Conservation (phyloP, 2,888 invertebrate species). For the Sphaerophoria rueppellii region DNA sequence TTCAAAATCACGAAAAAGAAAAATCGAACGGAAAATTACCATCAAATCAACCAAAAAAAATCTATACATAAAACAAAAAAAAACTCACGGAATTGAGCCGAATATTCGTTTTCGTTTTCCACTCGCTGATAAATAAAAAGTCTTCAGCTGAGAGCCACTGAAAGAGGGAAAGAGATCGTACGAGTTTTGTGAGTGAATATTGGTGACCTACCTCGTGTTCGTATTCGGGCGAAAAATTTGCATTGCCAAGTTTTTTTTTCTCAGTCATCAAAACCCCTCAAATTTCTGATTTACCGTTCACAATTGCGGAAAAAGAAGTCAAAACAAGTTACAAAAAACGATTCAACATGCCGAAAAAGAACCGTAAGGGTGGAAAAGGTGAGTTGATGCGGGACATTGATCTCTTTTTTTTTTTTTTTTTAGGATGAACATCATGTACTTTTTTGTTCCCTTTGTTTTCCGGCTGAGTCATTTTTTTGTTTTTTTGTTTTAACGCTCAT, state of each 20-base stretch:
- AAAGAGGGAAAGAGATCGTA: conserved; percentile 38
- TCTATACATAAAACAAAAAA: conserved; percentile 47
- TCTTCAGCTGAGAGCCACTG: conserved; percentile 38
- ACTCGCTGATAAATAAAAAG: conserved; percentile 39
- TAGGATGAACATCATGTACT: background rate
- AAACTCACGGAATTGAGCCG: conserved; percentile 23
- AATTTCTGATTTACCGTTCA: conserved; percentile 54
- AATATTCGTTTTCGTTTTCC: conserved; percentile 49
- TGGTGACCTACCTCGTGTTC: conserved; percentile 77
- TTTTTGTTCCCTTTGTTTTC: conserved; percentile 51
- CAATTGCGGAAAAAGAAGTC: conserved; percentile 55
- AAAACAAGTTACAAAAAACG: conserved; percentile 72
- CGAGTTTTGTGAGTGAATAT: conserved; percentile 72
- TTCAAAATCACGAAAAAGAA: background rate
- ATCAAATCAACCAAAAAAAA: conserved; percentile 6
- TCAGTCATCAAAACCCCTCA: conserved; percentile 17
- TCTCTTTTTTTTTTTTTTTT: conserved; percentile 23
- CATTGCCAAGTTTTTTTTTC: conserved; percentile 41
- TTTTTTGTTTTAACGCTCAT: background rate
- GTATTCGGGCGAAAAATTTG: conserved; percentile 72
- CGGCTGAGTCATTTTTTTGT: conserved; percentile 57
- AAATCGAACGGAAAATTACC: conserved; percentile 19
- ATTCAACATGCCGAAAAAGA: conserved; percentile 80
- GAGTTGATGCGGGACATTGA: conserved; percentile 67
- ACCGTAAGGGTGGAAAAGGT: conserved; percentile 81